These are phyloP conservation scores for Chaetodon trifascialis DNA, from an alignment of 2,113 vertebrate genomes.

Conservation along the genomic window DNA sequence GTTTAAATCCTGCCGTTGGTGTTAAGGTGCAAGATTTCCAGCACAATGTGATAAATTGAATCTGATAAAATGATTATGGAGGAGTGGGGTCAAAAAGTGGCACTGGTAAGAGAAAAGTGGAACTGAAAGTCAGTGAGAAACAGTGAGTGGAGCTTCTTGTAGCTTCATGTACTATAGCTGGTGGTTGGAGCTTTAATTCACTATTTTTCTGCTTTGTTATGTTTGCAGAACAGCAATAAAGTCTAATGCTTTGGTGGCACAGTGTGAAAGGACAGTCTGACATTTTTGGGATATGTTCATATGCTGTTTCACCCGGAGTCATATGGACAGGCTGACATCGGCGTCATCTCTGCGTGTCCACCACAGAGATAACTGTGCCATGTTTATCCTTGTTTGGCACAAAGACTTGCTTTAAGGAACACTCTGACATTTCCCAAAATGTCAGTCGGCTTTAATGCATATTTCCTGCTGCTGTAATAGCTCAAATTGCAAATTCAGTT, in stretches of 20 bases:
- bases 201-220: neutral
- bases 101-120: neutral
- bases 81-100: neutral
- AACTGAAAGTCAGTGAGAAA: neutral
- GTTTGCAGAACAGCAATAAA: neutral
- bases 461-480: neutral
- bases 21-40: neutral
- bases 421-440: neutral
- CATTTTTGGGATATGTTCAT: neutral
- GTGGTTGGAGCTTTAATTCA: too few species aligned
- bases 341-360: neutral
- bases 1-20: slow-evolving; percentile 2
- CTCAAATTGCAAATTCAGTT: neutral
- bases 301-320: neutral
- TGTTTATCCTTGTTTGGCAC: neutral
- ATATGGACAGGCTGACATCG: neutral
- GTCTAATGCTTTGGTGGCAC: neutral
- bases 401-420: neutral
- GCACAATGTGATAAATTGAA: neutral
- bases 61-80: slow-evolving; percentile 3
- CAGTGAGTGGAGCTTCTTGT: neutral
- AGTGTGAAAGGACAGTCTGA: neutral
- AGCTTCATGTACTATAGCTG: too few species aligned
- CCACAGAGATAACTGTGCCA: neutral
- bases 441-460: neutral